Evolutionary conservation across 1,140 invertebrate genomes (phyloP).

Genomic region (Mycetomoellerius zeteki): DNA sequence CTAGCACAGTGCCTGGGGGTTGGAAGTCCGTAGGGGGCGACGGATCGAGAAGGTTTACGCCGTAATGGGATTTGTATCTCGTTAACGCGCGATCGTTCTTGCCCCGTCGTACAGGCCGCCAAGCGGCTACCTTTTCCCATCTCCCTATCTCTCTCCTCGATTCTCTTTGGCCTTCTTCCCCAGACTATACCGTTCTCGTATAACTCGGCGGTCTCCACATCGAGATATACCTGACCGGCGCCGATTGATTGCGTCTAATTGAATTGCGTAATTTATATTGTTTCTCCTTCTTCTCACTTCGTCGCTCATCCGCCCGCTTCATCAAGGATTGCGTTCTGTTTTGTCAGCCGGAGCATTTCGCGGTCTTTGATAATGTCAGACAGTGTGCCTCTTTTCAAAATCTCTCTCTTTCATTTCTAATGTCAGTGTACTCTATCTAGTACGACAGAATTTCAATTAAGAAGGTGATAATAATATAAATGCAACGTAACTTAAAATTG

Average conservation of each 20-base stretch:
- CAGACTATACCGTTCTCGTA: conserved; percentile 39
- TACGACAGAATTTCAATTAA: neutral
- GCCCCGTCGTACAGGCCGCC: conserved; percentile 82
- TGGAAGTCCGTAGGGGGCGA: conserved; percentile 84
- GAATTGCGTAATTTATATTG: conserved; percentile 83
- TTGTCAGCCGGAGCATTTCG: neutral
- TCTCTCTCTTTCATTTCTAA: neutral
- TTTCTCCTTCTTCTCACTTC: conserved; percentile 58
- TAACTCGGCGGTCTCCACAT: conserved; percentile 65
- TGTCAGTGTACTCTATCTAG: neutral
- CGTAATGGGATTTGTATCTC: conserved; percentile 88
- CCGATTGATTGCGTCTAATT: conserved; percentile 85
- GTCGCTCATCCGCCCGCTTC: conserved; percentile 45
- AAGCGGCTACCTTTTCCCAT: conserved; percentile 76
- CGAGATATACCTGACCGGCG: conserved; percentile 68
- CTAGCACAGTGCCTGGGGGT: conserved; percentile 75
- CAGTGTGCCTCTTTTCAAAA: neutral
- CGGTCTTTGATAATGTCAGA: neutral
- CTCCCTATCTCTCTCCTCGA: conserved; percentile 40
- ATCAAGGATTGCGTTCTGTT: neutral
- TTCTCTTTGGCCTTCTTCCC: conserved; percentile 54
- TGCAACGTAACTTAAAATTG: neutral
- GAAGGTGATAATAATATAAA: neutral
- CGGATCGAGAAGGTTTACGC: conserved; percentile 86
- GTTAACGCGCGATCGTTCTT: conserved; percentile 87